phyloP scores from a whole-genome alignment of 2,113 vertebrate genomes.

The Meriones unguiculatus region DNA sequence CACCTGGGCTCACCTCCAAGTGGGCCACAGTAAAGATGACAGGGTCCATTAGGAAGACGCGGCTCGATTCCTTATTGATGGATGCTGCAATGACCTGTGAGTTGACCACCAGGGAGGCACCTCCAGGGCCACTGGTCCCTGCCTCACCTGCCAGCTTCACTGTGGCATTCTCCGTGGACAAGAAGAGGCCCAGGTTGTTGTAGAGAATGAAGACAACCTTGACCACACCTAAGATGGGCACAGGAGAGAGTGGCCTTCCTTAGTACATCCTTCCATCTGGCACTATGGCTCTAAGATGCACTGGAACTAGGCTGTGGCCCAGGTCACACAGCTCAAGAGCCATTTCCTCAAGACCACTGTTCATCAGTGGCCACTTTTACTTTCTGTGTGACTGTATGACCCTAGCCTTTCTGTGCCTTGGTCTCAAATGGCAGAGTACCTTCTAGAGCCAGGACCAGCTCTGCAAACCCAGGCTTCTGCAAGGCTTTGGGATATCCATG shows the following conservation, averaged over 20 bases:
- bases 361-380: background rate
- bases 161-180: slow-evolving; percentile 95
- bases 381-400: background rate
- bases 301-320: background rate
- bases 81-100: slow-evolving; percentile 95
- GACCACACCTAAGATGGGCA: slow-evolving; percentile 90
- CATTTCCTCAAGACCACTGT: background rate
- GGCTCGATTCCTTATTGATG: slow-evolving; percentile 96
- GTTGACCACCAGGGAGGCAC: slow-evolving; percentile 91
- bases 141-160: slow-evolving; percentile 92
- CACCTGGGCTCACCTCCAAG: slow-evolving; percentile 88
- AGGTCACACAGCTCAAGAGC: too few relatives aligned
- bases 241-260: background rate
- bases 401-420: slow-evolving; percentile 14
- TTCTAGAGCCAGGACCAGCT: background rate
- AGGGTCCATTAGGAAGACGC: slow-evolving; percentile 95
- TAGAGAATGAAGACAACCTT: slow-evolving; percentile 96
- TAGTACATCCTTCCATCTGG: background rate
- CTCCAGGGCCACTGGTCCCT: slow-evolving; percentile 83
- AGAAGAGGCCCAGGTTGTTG: slow-evolving; percentile 95
- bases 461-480: background rate
- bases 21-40: slow-evolving; percentile 95
- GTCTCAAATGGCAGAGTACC: background rate
- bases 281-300: background rate
- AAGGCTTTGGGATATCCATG: background rate